Evolutionary conservation across 1,140 invertebrate species (phyloP), one percentile per base, ranked within the genome.

Genomic region (Drosophila repletoides): DNA sequence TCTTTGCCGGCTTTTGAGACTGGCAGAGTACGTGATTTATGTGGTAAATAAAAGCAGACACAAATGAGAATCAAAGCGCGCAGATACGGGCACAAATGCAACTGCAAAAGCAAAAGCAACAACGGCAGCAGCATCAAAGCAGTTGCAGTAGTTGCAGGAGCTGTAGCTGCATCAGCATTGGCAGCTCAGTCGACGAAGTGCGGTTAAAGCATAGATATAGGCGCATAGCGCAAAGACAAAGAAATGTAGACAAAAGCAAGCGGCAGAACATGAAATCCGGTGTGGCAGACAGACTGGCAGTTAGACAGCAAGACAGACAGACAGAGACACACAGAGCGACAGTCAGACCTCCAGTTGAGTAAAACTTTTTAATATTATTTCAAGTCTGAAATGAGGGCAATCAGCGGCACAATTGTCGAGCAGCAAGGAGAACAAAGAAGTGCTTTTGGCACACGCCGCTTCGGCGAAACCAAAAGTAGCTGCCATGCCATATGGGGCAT

Each of bases 361-460:
- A 80, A 86, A 86, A 86, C 49, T 86, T 86, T 84, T 80, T 86
- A 86, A 86, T 86, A 86, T 86, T 86, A 86, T 86, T 86, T 86
- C 80, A 87, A 80, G 80, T 76, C 72, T 86, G 80, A 80, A 86
- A 86, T 86, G 80, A 86, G 80, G 80, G 80, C 80, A 86, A 86
- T 86, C 80, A 86, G 75, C 75, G 74, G 80, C 61, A 68, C 80
- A 86, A 86, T 86, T 86, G 80, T 86, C 81, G 72, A 86, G 68
- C 76, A 72, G 81, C 80, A 80, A 84, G 75, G 76, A 87, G 76
- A 86, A 86, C 81, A 86, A 86, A 87, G 69, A 60, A 49, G 29
- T 66, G 41, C 58, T 77, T 45, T 63, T 72, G 64, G 59, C 65
- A 56, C 51, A 24, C 36, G 17, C 36, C 38, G 6, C 29, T 45